Base-by-base conservation (phyloP, 2,797 vertebrate species). In the Smutsia temminckii region DNA sequence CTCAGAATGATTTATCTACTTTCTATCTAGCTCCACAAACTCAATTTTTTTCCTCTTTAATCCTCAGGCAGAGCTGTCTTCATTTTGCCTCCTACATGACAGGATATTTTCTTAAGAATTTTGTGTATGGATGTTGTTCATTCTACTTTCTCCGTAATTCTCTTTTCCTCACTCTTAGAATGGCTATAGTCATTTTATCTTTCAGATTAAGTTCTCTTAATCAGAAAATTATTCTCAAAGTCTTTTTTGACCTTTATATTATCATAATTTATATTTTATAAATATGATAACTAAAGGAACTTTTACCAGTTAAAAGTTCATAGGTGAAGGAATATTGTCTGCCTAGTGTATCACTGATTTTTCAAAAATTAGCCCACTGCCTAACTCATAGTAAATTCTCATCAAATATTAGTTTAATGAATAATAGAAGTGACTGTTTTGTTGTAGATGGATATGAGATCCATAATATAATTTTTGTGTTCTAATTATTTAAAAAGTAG, bases 351-450 rank as follows among this genome's bases (percentile, higher is more conserved):
- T 85, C 23, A 34, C 1, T 64, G 46, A 57, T 64, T 72, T n/a
- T 59, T 57, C 7, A 79, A 66, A 4, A 66, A 7, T 64, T 69
- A 83, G 4, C 16, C 5, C 10, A 34, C 32, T 74, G 29, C 32
- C 21, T 51, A 74, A 85, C 18, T 89, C 49, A 51, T 9, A 71
- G 4, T 55, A 68, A 66, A 29, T 85, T 46, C 8, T 68, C 2
- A 18, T 59, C 14, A 86, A 92, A 64, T 92, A 89, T n/a, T 64
- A 78, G 42, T 51, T 92, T 81, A 95, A 89, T 46, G 7, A 83
- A 64, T 69, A 68, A 75, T 66, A 69, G 14, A 14, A 75, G 2
- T 72, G 3, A 66, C 11, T 68, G 13, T 1, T 86, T 57, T 93
- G 2, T 64, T 8, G 72, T 42, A 32, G 13, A 74, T 59, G 3